Evolutionary conservation across 1,140 invertebrate genomes (phyloP).

Genomic region (Paracyclopina nana): DNA sequence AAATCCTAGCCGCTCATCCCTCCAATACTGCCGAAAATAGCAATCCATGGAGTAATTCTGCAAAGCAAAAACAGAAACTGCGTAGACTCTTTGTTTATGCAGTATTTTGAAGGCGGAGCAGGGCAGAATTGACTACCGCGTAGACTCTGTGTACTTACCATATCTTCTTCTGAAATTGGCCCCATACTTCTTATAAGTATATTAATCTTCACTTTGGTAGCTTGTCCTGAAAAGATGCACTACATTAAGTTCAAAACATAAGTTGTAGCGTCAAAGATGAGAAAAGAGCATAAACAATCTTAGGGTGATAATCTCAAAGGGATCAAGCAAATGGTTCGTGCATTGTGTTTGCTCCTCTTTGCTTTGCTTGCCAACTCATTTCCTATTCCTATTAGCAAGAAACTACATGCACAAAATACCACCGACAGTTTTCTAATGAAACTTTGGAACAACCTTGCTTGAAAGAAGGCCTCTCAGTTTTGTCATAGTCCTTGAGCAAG

Average conservation of each 20-base stretch:
- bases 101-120: not conserved
- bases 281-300: too few species aligned
- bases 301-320: too few species aligned
- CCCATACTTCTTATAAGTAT: constrained; percentile 34
- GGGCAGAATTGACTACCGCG: not conserved
- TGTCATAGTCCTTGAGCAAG: constrained; percentile 13
- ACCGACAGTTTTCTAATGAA: not conserved
- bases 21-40: constrained; percentile 41
- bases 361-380: too few species aligned
- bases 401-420: too few species aligned
- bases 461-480: constrained; percentile 13
- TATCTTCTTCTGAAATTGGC: constrained; percentile 33
- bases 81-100: not conserved
- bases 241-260: too few species aligned
- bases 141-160: constrained; percentile 25
- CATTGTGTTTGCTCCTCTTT: too few species aligned
- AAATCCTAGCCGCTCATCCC: constrained; percentile 33
- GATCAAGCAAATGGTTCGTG: too few species aligned
- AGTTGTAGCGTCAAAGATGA: too few species aligned
- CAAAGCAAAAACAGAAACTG: constrained; percentile 15
- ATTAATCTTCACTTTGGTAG: constrained; percentile 29
- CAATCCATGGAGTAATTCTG: constrained; percentile 40
- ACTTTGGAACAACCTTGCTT: not conserved
- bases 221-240: constrained; percentile 27
- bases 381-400: too few species aligned